phyloP scores from a whole-genome alignment of 2,888 invertebrate genomes.

The Rhagonycha lutea region DNA sequence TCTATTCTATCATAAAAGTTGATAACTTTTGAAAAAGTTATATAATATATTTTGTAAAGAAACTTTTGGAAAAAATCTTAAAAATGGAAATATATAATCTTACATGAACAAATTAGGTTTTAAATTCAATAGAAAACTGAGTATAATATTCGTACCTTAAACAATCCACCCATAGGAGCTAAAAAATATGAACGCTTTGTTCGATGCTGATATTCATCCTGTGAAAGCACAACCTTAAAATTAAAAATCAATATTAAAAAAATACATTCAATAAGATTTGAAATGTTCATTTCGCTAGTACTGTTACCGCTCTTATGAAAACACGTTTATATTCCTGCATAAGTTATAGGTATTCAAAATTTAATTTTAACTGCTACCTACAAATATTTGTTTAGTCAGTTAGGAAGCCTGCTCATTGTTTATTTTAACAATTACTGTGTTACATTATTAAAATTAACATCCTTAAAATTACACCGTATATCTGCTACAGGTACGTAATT shows the following conservation, averaged over 20 bases:
- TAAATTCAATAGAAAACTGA: background rate
- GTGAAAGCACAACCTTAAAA: background rate
- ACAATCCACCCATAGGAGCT: conserved; percentile 43
- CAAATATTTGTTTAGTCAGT: background rate
- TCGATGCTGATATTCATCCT: background rate
- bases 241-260: background rate
- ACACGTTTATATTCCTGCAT: background rate
- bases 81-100: no score
- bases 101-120: background rate
- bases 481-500: background rate
- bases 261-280: background rate
- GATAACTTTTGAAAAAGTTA: no score
- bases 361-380: background rate
- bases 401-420: background rate
- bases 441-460: background rate
- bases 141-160: conserved; percentile 42
- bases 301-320: background rate
- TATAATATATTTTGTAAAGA: no score
- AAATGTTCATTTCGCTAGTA: background rate
- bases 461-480: background rate
- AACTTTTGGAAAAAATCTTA: no score
- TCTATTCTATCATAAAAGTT: no score
- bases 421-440: background rate
- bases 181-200: conserved; percentile 26
- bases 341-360: background rate